Percentiles rank a stretch among this genome's conserved stretches.
Evolutionary conservation across 2,113 vertebrate genomes (phyloP).

Genomic region (Scalopus aquaticus): DNA sequence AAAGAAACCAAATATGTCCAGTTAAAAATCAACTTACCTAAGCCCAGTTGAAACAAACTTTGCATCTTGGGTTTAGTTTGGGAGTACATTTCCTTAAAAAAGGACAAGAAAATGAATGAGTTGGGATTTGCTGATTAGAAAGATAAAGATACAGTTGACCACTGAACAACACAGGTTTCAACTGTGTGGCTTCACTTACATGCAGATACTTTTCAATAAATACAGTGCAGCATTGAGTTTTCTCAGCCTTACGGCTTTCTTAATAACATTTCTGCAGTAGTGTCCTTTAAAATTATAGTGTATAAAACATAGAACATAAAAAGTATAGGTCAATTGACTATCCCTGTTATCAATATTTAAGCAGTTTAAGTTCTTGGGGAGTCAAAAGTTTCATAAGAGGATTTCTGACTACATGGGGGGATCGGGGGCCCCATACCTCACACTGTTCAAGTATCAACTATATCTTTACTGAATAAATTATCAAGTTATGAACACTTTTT

Average conservation of each 20-base stretch:
- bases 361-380: neutral
- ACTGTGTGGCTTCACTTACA: neutral
- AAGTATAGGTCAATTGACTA: neutral
- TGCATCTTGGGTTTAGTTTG: slow-evolving; percentile 88
- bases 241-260: neutral
- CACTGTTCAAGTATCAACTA: neutral
- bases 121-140: slow-evolving; percentile 38
- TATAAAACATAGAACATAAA: neutral
- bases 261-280: neutral
- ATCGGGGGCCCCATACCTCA: neutral
- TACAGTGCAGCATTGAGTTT: neutral
- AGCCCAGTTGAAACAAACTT: slow-evolving; percentile 84
- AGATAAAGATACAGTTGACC: neutral
- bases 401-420: neutral
- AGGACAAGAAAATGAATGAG: slow-evolving; percentile 47
- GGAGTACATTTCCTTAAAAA: slow-evolving; percentile 86
- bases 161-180: neutral
- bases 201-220: neutral
- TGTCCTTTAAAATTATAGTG: neutral
- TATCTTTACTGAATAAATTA: slow-evolving; percentile 52
- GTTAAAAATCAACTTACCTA: slow-evolving; percentile 87
- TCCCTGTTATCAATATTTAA: neutral
- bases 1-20: slow-evolving; percentile 41
- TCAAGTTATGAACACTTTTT: slow-evolving; percentile 48
- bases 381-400: neutral